Base-by-base conservation (phyloP, 2,113 vertebrate genomes). In the Spea bombifrons region DNA sequence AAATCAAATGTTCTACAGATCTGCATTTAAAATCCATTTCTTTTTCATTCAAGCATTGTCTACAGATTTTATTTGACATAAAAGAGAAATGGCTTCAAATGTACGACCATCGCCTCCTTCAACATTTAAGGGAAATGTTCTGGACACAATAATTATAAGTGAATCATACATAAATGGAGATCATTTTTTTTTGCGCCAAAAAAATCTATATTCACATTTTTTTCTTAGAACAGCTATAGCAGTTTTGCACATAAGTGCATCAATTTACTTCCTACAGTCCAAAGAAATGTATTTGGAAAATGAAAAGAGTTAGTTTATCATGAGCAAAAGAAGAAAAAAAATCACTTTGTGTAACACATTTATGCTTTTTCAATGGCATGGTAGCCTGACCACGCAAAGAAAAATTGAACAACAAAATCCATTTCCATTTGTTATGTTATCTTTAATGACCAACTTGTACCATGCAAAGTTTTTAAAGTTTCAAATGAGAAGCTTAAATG, bases 251-350 rank as follows among this genome's bases (percentile, higher is more conserved):
- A 49, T 66, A 73, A 79, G 77, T 66, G 70, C 43, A 67, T 10
- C 63, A 73, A 79, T 49, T 66, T 79, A 46, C 16, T 8, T 45
- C 45, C 61, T 73, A 12, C 70, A 49, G 50, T 71, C 57, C 70
- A 66, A 73, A 67, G 30, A 66, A 73, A 67, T 67, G n/a, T 43
- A 79, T 79, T 73, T 66, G 30, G 61, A 73, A 64, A 43, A 67
- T 30, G 55, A 79, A 66, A 73, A 50, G 46, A 52, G 61, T 57
- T 66, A 57, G 73, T 66, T 79, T 79, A 66, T 59, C 49, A 66
- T n/a, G 44, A 15, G 50, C 30, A 78, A 73, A 66, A 59, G 69
- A 50, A n/a, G n/a, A 50, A 68, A 65, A 48, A 16, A 71, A 53
- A 65, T 66, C 48, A 79, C 69, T 66, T 55, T 53, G 8, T 53